Conservation (phyloP, 2,888 invertebrate species). For the Corythucha ciliata region DNA sequence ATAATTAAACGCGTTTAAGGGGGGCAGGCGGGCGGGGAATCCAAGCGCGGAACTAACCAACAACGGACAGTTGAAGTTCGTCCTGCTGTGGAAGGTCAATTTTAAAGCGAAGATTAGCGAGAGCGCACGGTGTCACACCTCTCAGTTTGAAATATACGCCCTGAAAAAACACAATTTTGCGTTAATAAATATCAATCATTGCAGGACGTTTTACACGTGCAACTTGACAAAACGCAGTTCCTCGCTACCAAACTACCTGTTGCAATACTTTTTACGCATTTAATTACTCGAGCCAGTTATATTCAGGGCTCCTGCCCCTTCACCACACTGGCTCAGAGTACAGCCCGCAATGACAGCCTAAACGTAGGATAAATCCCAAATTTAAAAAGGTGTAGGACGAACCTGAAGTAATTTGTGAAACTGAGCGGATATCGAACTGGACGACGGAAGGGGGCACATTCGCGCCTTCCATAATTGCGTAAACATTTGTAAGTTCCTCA, state of each 20-base stretch:
- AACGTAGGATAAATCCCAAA: too few species aligned
- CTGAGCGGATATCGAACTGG: slow-evolving; percentile 44
- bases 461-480: slow-evolving; percentile 69
- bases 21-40: neutral
- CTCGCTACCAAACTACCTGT: too few species aligned
- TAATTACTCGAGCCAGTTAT: too few species aligned
- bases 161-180: slow-evolving; percentile 46
- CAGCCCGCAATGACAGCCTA: too few species aligned
- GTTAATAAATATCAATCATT: too few species aligned
- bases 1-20: slow-evolving; percentile 9
- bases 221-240: too few species aligned
- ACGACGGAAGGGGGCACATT: slow-evolving; percentile 47
- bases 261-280: too few species aligned
- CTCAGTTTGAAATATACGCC: slow-evolving; percentile 82
- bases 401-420: slow-evolving; percentile 50
- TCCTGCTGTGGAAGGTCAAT: slow-evolving; percentile 81
- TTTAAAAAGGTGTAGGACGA: slow-evolving; percentile 26
- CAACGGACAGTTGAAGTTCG: slow-evolving; percentile 51
- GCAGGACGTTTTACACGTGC: too few species aligned
- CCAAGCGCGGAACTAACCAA: slow-evolving; percentile 44
- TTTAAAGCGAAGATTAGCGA: slow-evolving; percentile 70
- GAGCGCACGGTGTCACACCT: slow-evolving; percentile 75
- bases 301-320: too few species aligned
- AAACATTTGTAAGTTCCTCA: slow-evolving; percentile 70
- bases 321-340: too few species aligned